phyloP scores from a whole-genome alignment of 2,113 vertebrate species.

The Gopherus evgoodei region DNA sequence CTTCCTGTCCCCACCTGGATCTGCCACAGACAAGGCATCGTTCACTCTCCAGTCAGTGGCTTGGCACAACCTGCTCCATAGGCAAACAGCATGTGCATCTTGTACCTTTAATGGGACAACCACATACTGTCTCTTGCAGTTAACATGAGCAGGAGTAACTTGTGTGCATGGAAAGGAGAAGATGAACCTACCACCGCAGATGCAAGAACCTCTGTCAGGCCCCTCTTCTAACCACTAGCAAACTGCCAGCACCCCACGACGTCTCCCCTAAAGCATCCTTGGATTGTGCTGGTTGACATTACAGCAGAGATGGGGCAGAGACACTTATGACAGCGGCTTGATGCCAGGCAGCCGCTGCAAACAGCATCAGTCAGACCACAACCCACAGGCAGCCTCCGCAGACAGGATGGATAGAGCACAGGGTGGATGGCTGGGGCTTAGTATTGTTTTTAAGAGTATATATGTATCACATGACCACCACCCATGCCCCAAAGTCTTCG shows the following conservation, averaged over 20 bases:
- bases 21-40: background rate
- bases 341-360: fast-evolving
- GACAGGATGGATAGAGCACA: fast-evolving
- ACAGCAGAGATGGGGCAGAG: fast-evolving
- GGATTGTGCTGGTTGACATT: fast-evolving
- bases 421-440: background rate
- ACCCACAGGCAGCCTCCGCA: fast-evolving
- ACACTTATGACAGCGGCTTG: fast-evolving
- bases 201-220: background rate
- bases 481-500: background rate
- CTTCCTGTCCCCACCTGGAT: background rate
- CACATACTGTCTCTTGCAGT: background rate
- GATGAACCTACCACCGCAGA: background rate
- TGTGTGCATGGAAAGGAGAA: background rate
- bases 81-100: background rate
- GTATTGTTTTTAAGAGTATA: fast-evolving
- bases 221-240: background rate
- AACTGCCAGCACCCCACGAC: fast-evolving
- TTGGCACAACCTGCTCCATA: background rate
- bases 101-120: background rate
- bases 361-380: background rate
- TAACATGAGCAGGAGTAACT: background rate
- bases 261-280: background rate
- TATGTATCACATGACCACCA: fast-evolving
- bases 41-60: background rate